Evolutionary conservation across 2,888 invertebrate species (phyloP).

Genomic region (Nemurella pictetii): DNA sequence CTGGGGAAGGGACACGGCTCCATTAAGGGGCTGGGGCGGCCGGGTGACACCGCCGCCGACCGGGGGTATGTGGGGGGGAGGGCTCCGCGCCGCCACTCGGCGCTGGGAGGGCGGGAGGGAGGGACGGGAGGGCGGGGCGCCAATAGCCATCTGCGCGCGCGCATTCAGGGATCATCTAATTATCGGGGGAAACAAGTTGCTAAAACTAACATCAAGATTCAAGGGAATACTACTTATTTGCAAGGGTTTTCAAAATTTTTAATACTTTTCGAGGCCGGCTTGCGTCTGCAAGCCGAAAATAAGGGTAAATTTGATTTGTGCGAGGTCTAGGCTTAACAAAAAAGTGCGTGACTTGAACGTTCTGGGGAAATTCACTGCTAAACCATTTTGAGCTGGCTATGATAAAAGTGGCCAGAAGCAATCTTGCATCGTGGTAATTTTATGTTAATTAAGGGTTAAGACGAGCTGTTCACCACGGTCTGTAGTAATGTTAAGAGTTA

Average conservation of each 20-base stretch:
- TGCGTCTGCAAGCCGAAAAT: neutral
- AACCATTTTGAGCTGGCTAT: neutral
- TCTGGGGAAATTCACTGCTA: neutral
- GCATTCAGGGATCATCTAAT: neutral
- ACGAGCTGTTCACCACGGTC: slow-evolving; percentile 34
- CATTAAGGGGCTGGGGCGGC: slow-evolving; percentile 52
- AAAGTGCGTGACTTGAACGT: neutral
- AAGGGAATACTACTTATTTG: neutral
- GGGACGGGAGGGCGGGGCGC: slow-evolving; percentile 41
- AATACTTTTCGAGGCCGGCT: neutral
- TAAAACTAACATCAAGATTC: neutral
- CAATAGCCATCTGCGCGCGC: neutral
- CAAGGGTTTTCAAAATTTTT: neutral
- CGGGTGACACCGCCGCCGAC: slow-evolving; percentile 54
- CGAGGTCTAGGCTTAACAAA: neutral
- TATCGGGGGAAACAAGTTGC: neutral
- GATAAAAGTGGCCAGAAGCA: neutral
- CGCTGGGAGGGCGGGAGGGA: slow-evolving; percentile 37
- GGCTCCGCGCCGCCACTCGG: slow-evolving; percentile 27
- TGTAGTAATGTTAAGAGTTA: slow-evolving; percentile 40
- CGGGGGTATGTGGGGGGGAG: slow-evolving; percentile 32
- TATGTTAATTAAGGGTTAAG: slow-evolving; percentile 19
- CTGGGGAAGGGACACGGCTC: slow-evolving; percentile 38
- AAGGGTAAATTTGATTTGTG: neutral
- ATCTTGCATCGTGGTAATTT: neutral